Base-by-base conservation (phyloP, 2,113 vertebrate genomes). In the Daboia siamensis region DNA sequence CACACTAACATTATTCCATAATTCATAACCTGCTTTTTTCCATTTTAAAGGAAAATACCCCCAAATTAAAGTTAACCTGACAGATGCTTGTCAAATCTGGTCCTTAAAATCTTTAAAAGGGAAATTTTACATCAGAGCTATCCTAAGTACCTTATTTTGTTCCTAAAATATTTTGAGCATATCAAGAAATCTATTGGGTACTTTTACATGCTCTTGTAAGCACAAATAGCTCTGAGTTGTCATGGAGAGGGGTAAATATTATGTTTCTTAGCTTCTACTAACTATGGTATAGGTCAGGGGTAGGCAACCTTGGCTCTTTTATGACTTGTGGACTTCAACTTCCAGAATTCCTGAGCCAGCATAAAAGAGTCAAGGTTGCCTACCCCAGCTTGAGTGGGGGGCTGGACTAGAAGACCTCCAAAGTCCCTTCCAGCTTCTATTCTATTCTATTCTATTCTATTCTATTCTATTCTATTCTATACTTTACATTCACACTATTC, bases 1-100 rank as follows among this genome's bases (percentile, higher is more conserved):
- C 93, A 94, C 55, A 94, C 84, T 33, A 87, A 26, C 91, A 94
- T 95, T 96, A 94, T 95, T 97, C 74, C 46, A 61, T 59, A 80
- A 56, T 48, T 92, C n/a, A 86, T 85, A 90, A 48, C 57, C 80
- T 64, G 33, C 15, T 21, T 80, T 80, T 80, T 21, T 48, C 13
- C 5, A 33, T 33, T 56, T 57, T 54, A 46, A 39, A 15, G 23
- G n/a, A 90, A 33, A 56, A 61, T 6, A 64, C 9, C 46, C 46
- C 46, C 61, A 44, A 6, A 86, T 90, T 89, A 54, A 54, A 93
- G 39, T 33, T 15, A 64, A n/a, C 8, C n/a, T 64, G 88, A 64
- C 56, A 90, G 44, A 86, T 21, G 55, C 44, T 57, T 86, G 23
- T 90, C 88, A 90, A 59, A 33, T 59, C 13, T 51, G 23, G 17